Evolutionary conservation across 1,140 invertebrate genomes (phyloP), one percentile per base, ranked within the genome.

Genomic region (Drosophila repletoides): DNA sequence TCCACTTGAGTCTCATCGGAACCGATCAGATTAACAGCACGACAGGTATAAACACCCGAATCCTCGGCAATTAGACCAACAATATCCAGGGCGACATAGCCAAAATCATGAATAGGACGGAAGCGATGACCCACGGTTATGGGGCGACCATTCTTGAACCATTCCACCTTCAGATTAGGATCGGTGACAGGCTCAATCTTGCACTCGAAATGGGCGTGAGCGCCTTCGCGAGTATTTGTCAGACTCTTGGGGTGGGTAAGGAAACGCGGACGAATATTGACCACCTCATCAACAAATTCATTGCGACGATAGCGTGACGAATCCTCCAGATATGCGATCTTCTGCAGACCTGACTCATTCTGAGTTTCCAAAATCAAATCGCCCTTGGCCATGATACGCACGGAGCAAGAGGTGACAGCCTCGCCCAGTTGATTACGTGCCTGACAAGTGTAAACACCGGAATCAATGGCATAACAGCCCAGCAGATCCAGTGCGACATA

Each of bases 181-280:
- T 99, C 98, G 12, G 97, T 98, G 2, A 97, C 95, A n/a, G 97
- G 97, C 91, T 98, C 97, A 9, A 99, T 92, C 91, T 98, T 98
- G 88, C 97, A 98, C 92, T 99, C 98, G 91, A 99, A 99, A 88
- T 99, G 98, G 46, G 97, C 97, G 77, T 97, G 95, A 72, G 97
- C 94, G 36, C 97, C 95, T 92, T 99, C 98, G 55, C 94, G 92
- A 28, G 98, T 93, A 76, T 96, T 95, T 69, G 95, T 95, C 48
- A 96, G 92, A 46, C 93, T 96, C 90, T 97, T 97, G 3, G 96
- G 95, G 87, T 96, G 94, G 0, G 95, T 96, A 2, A 97, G 91
- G 90, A 98, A 98, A 64, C 93, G 93, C 0, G 97, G 97, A 80
- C 94, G 95, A 4, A 96, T 93, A 72, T 94, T 95, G 4, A 97